Evolutionary conservation across 2,113 vertebrate genomes (phyloP).

Genomic region (Anser cygnoides): DNA sequence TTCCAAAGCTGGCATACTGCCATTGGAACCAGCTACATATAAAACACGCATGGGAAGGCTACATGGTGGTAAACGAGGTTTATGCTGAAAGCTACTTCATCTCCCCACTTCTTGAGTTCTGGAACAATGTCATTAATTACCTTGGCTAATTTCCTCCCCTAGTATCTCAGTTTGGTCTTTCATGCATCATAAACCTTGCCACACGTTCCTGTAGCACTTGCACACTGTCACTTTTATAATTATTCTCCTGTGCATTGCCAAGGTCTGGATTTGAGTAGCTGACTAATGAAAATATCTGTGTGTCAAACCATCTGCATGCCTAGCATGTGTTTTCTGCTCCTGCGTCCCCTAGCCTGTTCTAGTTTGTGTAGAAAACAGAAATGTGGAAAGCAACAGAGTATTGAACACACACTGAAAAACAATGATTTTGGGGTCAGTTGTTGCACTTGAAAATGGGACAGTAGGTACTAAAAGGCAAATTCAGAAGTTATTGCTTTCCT

Average conservation of each 20-base stretch:
- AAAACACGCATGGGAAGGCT: neutral
- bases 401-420: neutral
- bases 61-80: neutral
- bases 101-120: neutral
- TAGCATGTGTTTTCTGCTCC: neutral
- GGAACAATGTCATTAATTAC: constrained; percentile 3
- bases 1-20: neutral
- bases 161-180: constrained; percentile 21
- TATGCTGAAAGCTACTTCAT: neutral
- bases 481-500: neutral
- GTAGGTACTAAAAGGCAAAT: neutral
- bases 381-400: neutral
- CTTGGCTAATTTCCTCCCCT: constrained; percentile 1
- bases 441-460: neutral
- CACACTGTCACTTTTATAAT: neutral
- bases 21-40: neutral
- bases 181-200: neutral
- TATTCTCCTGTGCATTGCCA: neutral
- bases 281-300: constrained; percentile 32
- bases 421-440: neutral
- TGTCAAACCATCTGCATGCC: neutral
- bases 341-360: neutral
- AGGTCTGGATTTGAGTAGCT: neutral
- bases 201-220: neutral
- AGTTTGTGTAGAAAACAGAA: neutral